Percentiles rank a stretch among this genome's conserved stretches.
phyloP scores from a whole-genome alignment of 2,888 invertebrate genomes.

The Phaedon cochleariae region DNA sequence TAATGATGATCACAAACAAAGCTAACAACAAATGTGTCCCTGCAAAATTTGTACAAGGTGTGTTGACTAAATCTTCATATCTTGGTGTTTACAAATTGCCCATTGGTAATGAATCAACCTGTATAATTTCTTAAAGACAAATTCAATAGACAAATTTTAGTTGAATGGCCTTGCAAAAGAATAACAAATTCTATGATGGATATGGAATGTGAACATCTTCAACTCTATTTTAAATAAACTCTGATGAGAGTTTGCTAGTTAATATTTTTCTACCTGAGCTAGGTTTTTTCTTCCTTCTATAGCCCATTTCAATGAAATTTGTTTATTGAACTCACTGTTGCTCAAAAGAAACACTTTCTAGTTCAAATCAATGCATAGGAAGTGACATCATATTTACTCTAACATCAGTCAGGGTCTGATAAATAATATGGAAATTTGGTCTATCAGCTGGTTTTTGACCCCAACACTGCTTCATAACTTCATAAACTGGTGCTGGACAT shows the following conservation, averaged over 20 bases:
- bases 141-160: background rate
- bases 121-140: no score
- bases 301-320: background rate
- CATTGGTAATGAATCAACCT: no score
- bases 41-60: no score
- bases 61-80: no score
- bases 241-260: background rate
- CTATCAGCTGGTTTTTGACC: slow-evolving; percentile 84
- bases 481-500: slow-evolving; percentile 85
- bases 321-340: background rate
- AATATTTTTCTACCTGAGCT: background rate
- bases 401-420: slow-evolving; percentile 71
- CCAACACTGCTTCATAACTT: slow-evolving; percentile 95
- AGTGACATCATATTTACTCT: slow-evolving; percentile 53
- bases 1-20: no score
- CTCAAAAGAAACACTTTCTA: background rate
- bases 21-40: no score
- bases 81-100: no score
- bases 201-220: background rate
- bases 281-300: background rate
- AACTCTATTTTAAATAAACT: no score
- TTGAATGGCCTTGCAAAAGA: background rate
- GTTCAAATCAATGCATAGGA: slow-evolving; percentile 39
- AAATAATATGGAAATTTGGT: slow-evolving; percentile 85
- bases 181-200: no score